Evolutionary conservation across 2,797 vertebrate species (phyloP).

Genomic region (Lepus oiostolus): DNA sequence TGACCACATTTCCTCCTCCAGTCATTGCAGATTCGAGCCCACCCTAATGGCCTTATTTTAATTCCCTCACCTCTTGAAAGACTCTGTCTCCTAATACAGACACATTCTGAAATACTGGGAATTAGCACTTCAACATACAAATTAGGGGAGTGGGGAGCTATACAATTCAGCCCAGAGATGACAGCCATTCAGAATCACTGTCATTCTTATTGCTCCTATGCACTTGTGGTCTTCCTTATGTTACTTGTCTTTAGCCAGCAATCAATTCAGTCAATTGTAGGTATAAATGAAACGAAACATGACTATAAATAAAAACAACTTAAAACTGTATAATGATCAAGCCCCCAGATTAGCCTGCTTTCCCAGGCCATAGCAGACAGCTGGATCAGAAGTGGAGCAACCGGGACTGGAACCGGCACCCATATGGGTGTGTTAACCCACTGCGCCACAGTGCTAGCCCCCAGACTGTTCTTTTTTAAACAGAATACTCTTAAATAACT

Average conservation of each 20-base stretch:
- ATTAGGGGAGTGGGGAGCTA: not conserved
- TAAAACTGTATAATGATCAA: not conserved
- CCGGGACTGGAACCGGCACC: too few species aligned
- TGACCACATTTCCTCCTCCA: constrained; percentile 25
- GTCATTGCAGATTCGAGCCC: not conserved
- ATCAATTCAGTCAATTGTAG: not conserved
- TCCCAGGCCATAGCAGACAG: too few species aligned
- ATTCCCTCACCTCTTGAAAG: not conserved
- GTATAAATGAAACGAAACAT: not conserved
- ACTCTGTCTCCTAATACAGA: not conserved
- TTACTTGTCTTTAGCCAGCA: constrained; percentile 1
- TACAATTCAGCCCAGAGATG: not conserved
- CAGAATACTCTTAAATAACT: not conserved
- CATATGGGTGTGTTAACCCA: not conserved
- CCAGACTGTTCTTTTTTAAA: not conserved
- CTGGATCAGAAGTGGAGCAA: too few species aligned
- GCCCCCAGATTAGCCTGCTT: not conserved
- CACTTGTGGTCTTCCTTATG: not conserved
- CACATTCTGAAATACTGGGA: not conserved
- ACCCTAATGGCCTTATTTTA: not conserved
- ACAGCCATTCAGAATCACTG: not conserved
- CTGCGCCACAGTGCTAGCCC: too few species aligned
- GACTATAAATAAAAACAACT: not conserved
- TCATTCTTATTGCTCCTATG: not conserved
- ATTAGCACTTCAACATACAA: not conserved